phyloP scores from a whole-genome alignment of 2,888 invertebrate genomes.

The Micoletzkya japonica region DNA sequence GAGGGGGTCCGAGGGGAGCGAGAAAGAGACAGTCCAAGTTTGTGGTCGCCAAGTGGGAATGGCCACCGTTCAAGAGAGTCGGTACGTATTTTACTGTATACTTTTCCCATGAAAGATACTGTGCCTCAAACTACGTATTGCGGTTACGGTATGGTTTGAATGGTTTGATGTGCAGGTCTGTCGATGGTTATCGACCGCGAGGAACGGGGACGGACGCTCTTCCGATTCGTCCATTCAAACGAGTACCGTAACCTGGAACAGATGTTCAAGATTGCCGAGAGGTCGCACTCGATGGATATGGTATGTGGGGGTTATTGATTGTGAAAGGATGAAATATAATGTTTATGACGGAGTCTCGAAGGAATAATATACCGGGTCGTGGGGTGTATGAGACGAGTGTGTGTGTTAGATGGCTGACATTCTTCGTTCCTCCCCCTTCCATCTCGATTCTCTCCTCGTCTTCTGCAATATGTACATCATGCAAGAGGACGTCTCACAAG shows the following conservation, averaged over 20 bases:
- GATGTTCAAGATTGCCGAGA: constrained; percentile 27
- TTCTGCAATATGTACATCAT: constrained; percentile 44
- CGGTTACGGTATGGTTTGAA: no score
- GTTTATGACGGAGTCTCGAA: not conserved
- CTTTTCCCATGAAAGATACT: not conserved
- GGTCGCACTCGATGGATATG: not conserved
- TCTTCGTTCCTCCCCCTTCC: no score
- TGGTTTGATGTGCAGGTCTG: constrained; percentile 40
- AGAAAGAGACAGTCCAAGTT: not conserved
- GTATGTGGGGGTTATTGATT: not conserved
- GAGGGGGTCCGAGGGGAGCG: not conserved
- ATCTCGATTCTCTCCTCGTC: constrained; percentile 54
- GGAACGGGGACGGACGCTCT: constrained; percentile 30
- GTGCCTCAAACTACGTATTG: no score
- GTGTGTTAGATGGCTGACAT: no score
- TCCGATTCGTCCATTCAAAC: constrained; percentile 34
- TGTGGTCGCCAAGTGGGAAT: constrained; percentile 14
- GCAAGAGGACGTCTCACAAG: constrained; percentile 50
- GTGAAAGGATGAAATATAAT: not conserved
- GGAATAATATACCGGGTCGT: not conserved
- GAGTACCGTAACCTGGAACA: constrained; percentile 28
- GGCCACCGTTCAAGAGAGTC: constrained; percentile 38
- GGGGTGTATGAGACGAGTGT: constrained; percentile 8
- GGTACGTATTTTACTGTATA: constrained; percentile 22
- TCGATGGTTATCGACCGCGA: constrained; percentile 37